Evolutionary conservation across 2,888 invertebrate species (phyloP), one percentile per base, ranked within the genome.

Genomic region (Heliconius aoede): DNA sequence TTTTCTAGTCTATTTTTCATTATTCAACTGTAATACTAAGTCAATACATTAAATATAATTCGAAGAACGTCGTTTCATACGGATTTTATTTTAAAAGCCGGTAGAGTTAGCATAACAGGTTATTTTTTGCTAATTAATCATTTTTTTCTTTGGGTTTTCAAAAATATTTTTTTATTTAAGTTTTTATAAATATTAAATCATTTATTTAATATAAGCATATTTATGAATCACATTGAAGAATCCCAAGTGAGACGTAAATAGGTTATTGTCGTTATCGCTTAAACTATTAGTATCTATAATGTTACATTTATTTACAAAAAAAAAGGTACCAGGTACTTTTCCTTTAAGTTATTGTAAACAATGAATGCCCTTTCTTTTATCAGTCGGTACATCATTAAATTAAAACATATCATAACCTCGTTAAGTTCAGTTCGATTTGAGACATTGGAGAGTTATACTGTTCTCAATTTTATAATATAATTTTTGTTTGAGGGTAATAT

Each of bases 311-410:
- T 76, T 69, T 67, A 76, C 74, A 77, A 80, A 73, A 46, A n/a
- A 36, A 80, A 79, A 79, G 78, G 82, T 83, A 81, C 55, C 81
- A 79, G 77, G 83, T 82, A 81, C 40, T 82, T 82, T 84, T 81
- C 83, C 81, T 76, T 79, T 73, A 79, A 76, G 67, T 79, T 76
- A 74, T 73, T 80, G 74, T 81, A 67, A 77, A 80, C 72, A 64
- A 73, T 76, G 74, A 76, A 40, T 61, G n/a, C 73, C 77, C 80
- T 80, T 71, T 76, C 64, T 72, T 79, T 79, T 81, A 81, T 82
- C 82, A 78, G 80, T 79, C 72, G 71, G 73, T 76, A 76, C 75
- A 78, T 81, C 72, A 73, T 79, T 82, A 77, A 80, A 73, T 78
- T 79, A 77, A 76, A 82, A 77, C 78, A 76, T 76, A 75, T 72